Evolutionary conservation across 53 echinoderm and acorn worm species (phyloP).

Genomic region (Actinopyga echinites): DNA sequence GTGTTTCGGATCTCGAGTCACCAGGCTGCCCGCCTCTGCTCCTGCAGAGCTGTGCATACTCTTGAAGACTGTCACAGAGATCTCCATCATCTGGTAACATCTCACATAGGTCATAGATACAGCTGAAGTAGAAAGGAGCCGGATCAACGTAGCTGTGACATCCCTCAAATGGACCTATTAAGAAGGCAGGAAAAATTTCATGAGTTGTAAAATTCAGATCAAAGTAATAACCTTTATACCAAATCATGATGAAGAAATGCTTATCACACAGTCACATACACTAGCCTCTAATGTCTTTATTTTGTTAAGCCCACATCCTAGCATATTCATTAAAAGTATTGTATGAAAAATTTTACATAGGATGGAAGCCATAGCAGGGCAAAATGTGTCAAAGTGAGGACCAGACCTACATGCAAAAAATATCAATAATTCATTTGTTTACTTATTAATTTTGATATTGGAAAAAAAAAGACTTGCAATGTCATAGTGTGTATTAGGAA

Average conservation of each 20-base stretch:
- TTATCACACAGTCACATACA: no score
- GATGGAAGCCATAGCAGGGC: no score
- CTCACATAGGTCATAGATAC: slow-evolving; percentile 61
- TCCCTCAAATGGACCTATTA: slow-evolving; percentile 55
- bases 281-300: no score
- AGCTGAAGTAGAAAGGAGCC: slow-evolving; percentile 51
- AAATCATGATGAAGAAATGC: no score
- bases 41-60: slow-evolving; percentile 66
- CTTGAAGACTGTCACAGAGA: slow-evolving; percentile 68
- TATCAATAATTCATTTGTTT: not conserved
- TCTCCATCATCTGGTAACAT: slow-evolving; percentile 57
- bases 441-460: no score
- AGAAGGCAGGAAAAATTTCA: not conserved
- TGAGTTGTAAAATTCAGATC: not conserved
- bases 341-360: no score
- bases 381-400: no score
- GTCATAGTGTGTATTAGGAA: no score
- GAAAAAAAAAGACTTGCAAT: no score
- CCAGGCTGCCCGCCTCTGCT: slow-evolving; percentile 62
- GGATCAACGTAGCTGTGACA: slow-evolving; percentile 65
- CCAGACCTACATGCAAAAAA: not conserved
- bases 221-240: no score
- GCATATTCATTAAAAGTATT: no score
- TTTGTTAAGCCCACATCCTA: no score
- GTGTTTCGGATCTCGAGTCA: slow-evolving; percentile 57